A percentile compares a stretch with the other conserved stretches of the same genome.
phyloP scores from a whole-genome alignment of 2,888 invertebrate species.

The Exocentrus adspersus region DNA sequence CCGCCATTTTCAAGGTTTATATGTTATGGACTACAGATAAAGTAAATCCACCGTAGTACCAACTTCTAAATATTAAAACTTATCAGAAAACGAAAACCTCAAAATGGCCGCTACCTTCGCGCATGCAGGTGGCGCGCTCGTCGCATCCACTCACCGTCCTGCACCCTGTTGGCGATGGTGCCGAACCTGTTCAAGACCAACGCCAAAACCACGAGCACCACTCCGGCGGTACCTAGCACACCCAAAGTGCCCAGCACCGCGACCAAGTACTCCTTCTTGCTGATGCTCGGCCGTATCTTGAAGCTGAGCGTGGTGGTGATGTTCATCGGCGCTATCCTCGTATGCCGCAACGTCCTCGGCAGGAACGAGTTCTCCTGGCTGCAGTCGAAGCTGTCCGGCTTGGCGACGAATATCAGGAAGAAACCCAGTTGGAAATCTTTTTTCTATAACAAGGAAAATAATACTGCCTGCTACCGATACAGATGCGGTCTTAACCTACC shows the following conservation, averaged over 20 bases:
- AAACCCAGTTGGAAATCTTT: slow-evolving; percentile 74
- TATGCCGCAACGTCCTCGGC: slow-evolving; percentile 43
- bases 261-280: slow-evolving; percentile 70
- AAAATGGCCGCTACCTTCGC: too few species aligned
- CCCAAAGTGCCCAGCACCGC: slow-evolving; percentile 68
- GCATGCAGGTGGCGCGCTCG: too few species aligned
- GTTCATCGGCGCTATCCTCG: slow-evolving; percentile 14
- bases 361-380: slow-evolving; percentile 55
- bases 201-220: slow-evolving; percentile 61
- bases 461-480: too few species aligned
- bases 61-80: too few species aligned
- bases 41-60: too few species aligned
- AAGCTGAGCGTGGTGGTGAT: slow-evolving; percentile 63
- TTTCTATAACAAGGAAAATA: slow-evolving; percentile 67
- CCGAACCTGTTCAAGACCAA: slow-evolving; percentile 51
- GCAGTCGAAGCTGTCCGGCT: slow-evolving; percentile 73
- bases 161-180: slow-evolving; percentile 44
- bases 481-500: too few species aligned
- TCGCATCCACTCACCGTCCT: slow-evolving; percentile 41
- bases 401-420: slow-evolving; percentile 81
- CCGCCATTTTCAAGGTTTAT: too few species aligned
- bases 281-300: slow-evolving; percentile 67
- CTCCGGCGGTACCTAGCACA: slow-evolving; percentile 67
- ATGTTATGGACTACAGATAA: too few species aligned
- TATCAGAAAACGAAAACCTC: too few species aligned